Percentiles rank a stretch among this genome's conserved stretches.
These are phyloP conservation scores for Malurus elegans DNA, from an alignment of 2,113 vertebrate genomes.

Conservation along the genomic window DNA sequence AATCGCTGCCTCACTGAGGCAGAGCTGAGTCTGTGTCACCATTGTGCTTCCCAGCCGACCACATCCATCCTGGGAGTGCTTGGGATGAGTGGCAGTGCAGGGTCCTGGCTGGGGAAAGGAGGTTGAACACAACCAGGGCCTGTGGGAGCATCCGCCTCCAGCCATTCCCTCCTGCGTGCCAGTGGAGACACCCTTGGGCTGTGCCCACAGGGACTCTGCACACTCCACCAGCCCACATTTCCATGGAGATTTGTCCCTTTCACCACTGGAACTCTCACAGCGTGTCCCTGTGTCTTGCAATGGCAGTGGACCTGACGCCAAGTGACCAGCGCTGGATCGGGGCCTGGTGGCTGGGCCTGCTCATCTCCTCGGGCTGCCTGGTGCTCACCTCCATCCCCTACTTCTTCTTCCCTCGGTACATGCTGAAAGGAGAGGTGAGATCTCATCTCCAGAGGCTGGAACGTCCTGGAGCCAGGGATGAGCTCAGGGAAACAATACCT, in stretches of 20 bases:
- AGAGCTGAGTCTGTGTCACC: neutral
- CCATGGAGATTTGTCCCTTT: neutral
- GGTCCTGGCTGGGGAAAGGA: neutral
- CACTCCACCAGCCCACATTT: neutral
- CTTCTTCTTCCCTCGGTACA: constrained; percentile 89
- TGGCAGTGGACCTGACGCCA: constrained; percentile 70
- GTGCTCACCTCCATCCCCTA: constrained; percentile 88
- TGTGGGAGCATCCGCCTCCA: neutral
- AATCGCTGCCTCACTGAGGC: neutral
- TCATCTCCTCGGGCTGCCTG: constrained; percentile 81
- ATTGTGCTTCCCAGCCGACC: neutral
- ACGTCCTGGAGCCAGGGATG: neutral
- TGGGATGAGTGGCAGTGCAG: neutral
- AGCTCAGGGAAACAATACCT: fast-evolving
- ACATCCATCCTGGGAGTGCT: neutral
- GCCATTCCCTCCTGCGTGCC: neutral
- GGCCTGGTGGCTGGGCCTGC: constrained; percentile 96
- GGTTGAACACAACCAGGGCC: neutral
- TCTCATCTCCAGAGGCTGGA: neutral
- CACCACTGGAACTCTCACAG: neutral
- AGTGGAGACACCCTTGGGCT: neutral
- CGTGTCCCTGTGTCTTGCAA: constrained; percentile 33
- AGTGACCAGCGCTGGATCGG: constrained; percentile 92
- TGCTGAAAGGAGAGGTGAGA: constrained; percentile 73
- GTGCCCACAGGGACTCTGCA: neutral